phyloP scores from a whole-genome alignment of 2,113 vertebrate genomes.

The Rallus limicola region DNA sequence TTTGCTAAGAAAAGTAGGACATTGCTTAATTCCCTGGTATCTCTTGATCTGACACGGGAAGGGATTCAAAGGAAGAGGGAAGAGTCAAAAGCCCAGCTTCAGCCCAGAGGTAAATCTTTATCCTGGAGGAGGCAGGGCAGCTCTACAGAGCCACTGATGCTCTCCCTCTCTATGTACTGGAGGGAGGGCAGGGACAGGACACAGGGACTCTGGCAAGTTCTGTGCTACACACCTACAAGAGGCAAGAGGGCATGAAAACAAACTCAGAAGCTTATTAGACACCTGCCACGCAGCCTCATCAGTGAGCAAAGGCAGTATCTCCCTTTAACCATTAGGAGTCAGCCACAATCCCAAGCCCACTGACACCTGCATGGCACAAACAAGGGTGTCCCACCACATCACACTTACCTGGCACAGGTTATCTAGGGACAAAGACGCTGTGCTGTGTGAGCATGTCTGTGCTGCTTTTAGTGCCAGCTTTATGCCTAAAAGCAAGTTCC shows the following conservation, averaged over 20 bases:
- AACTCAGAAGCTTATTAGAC: neutral
- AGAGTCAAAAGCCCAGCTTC: neutral
- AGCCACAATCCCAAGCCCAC: neutral
- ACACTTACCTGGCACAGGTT: neutral
- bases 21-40: neutral
- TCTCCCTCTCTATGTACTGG: fast-evolving
- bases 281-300: neutral
- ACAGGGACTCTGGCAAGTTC: neutral
- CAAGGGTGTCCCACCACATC: too few relatives aligned
- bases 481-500: neutral
- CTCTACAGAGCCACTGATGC: neutral
- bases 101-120: neutral
- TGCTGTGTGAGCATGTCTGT: neutral
- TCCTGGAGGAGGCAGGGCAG: neutral
- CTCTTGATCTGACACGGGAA: neutral
- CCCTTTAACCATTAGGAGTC: neutral
- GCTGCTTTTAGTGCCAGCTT: neutral
- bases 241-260: neutral
- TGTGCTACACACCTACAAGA: neutral
- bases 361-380: neutral
- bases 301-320: neutral
- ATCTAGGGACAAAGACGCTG: neutral
- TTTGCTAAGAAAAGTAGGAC: neutral
- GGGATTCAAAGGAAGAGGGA: neutral
- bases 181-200: neutral